Percentiles rank a stretch among this genome's conserved stretches.
Evolutionary conservation across 2,888 invertebrate genomes (phyloP).

Genomic region (Ophraella communa): DNA sequence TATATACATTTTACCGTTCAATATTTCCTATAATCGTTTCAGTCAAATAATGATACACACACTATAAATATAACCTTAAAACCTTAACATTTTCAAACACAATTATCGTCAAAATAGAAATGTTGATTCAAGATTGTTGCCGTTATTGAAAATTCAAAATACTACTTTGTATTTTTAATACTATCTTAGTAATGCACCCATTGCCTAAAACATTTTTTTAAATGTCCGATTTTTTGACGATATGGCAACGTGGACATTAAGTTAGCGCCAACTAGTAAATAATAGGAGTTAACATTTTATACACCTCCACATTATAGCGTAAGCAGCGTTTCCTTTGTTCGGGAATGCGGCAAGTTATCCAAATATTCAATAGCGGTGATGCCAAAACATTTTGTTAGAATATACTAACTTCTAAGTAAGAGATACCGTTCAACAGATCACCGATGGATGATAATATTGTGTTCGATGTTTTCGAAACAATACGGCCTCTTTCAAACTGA

Average conservation of each 20-base stretch:
- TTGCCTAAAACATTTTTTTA: background rate
- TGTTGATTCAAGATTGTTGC: background rate
- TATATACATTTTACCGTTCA: too few species aligned
- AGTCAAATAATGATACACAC: background rate
- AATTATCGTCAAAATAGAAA: background rate
- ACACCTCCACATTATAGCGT: background rate
- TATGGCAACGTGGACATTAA: background rate
- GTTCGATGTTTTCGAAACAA: too few species aligned
- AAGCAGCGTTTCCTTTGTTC: background rate
- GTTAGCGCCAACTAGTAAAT: background rate
- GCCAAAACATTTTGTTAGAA: background rate
- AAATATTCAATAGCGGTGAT: background rate
- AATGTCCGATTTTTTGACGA: background rate
- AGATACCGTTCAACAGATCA: too few species aligned
- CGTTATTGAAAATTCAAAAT: background rate
- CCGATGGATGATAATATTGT: too few species aligned
- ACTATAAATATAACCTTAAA: background rate
- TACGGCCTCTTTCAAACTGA: too few species aligned
- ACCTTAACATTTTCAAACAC: background rate
- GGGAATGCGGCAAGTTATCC: background rate
- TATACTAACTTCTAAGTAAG: too few species aligned
- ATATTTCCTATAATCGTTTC: background rate
- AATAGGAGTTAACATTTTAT: background rate
- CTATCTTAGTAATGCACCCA: too few species aligned
- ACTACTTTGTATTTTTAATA: background rate